A percentile compares a stretch with the other conserved stretches of the same genome.
Conservation (phyloP, 2,888 invertebrate genomes). For the Drosophila nigritarsus region DNA sequence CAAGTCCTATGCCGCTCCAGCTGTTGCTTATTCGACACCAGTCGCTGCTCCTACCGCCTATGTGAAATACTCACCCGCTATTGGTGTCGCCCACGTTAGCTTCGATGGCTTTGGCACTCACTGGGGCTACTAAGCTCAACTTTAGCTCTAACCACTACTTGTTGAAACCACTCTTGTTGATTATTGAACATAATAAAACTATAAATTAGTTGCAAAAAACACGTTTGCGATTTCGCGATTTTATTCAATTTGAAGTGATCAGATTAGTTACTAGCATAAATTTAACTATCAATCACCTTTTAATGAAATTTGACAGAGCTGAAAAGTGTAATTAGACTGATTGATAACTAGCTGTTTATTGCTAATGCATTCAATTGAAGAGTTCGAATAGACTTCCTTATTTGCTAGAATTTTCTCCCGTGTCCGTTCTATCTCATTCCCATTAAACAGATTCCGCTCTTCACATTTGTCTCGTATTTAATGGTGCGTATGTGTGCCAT, state of each 20-base stretch:
- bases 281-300: neutral
- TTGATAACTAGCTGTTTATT: neutral
- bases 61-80: conserved; percentile 72
- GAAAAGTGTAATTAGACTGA: neutral
- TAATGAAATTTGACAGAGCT: neutral
- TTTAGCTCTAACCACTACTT: conserved; percentile 13
- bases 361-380: neutral
- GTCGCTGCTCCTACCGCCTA: conserved; percentile 73
- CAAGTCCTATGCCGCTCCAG: conserved; percentile 67
- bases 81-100: conserved; percentile 86
- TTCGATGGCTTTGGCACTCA: conserved; percentile 88
- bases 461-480: conserved; percentile 67
- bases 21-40: conserved; percentile 48
- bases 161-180: conserved; percentile 68
- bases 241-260: conserved; percentile 7
- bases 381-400: neutral
- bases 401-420: neutral
- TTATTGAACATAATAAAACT: conserved; percentile 55
- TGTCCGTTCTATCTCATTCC: neutral
- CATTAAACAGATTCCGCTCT: neutral
- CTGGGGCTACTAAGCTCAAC: conserved; percentile 87
- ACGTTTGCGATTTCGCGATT: neutral
- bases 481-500: conserved; percentile 78
- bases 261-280: neutral
- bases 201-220: conserved; percentile 18